phyloP scores from a whole-genome alignment of 2,888 invertebrate species.

The Hemicrepidius hirtus region DNA sequence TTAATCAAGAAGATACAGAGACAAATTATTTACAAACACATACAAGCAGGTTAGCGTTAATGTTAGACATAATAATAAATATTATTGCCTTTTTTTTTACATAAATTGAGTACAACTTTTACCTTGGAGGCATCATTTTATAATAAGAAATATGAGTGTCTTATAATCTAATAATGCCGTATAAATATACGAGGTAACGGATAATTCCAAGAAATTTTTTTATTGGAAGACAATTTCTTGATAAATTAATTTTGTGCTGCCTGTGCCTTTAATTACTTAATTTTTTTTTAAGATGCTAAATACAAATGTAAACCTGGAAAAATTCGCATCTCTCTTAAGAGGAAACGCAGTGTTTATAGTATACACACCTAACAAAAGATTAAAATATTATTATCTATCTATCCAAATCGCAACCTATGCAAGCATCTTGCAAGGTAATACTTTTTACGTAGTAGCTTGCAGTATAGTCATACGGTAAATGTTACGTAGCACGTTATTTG shows the following conservation, averaged over 20 bases:
- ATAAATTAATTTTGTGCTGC: not conserved
- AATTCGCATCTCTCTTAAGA: not conserved
- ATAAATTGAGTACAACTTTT: slow-evolving; percentile 31
- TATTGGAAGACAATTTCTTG: not conserved
- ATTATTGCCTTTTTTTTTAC: not conserved
- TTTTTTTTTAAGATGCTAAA: no score
- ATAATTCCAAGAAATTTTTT: not conserved
- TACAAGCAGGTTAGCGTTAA: not conserved
- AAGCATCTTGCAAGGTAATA: slow-evolving; percentile 27
- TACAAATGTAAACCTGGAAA: no score
- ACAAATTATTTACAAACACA: not conserved
- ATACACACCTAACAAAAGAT: not conserved
- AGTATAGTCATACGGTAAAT: slow-evolving; percentile 35
- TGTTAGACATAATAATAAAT: slow-evolving; percentile 17
- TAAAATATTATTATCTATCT: slow-evolving; percentile 9
- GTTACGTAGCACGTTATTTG: slow-evolving; percentile 52
- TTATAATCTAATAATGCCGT: slow-evolving; percentile 23
- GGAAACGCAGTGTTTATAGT: not conserved
- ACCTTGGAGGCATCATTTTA: slow-evolving; percentile 34
- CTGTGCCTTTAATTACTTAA: no score
- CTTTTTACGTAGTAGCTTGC: slow-evolving; percentile 21
- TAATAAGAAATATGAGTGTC: slow-evolving; percentile 20
- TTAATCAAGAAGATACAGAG: no score
- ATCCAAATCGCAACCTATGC: slow-evolving; percentile 19
- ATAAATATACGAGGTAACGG: not conserved